Conservation (phyloP, 1,140 invertebrate genomes). For the Megalopta genalis region DNA sequence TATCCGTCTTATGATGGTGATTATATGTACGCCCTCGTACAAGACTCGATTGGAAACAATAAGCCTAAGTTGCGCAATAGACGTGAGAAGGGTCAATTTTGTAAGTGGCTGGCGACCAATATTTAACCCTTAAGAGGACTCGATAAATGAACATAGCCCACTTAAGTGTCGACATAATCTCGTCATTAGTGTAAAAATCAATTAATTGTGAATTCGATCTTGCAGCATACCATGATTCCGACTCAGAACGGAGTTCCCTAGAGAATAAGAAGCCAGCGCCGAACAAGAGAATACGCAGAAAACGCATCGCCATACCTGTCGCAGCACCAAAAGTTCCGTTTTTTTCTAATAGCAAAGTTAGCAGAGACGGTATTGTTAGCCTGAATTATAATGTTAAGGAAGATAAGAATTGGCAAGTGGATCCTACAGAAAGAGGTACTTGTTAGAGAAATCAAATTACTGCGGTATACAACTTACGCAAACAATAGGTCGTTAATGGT, state of each 20-base stretch:
- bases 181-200: neutral
- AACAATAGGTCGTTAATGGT: neutral
- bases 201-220: conserved; percentile 45
- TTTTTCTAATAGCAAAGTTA: conserved; percentile 72
- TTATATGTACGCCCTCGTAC: conserved; percentile 83
- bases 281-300: conserved; percentile 90
- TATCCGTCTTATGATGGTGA: conserved; percentile 82
- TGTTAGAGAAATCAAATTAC: neutral
- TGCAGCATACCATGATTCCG: conserved; percentile 90
- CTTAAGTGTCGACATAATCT: no score
- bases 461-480: neutral
- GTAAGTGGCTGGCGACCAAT: conserved; percentile 72
- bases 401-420: conserved; percentile 76
- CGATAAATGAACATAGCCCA: no score
- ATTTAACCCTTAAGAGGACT: neutral
- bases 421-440: conserved; percentile 74
- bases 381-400: conserved; percentile 76
- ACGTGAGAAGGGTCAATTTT: conserved; percentile 84
- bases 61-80: conserved; percentile 83
- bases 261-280: conserved; percentile 88
- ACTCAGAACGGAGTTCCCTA: conserved; percentile 91
- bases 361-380: conserved; percentile 72
- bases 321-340: conserved; percentile 90
- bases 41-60: conserved; percentile 84
- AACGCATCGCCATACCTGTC: conserved; percentile 89